phyloP scores from a whole-genome alignment of 2,797 vertebrate genomes.

The Chiropotes sagulatus region DNA sequence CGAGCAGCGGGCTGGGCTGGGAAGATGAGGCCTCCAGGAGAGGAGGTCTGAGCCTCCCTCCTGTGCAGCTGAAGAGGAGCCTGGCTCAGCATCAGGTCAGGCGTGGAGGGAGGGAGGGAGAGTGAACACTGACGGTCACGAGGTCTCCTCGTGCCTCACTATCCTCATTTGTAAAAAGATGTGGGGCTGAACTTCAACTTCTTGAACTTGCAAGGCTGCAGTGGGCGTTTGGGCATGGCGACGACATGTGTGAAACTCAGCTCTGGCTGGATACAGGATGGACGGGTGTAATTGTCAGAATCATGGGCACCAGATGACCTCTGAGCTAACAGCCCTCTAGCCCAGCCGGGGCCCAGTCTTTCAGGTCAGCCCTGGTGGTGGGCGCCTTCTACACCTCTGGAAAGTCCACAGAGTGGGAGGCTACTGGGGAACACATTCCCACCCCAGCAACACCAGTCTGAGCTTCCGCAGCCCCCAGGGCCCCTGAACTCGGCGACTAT shows the following conservation, averaged over 20 bases:
- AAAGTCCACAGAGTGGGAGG: background rate
- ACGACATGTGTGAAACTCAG: background rate
- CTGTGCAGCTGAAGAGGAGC: background rate
- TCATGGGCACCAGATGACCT: background rate
- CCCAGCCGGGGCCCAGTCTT: background rate
- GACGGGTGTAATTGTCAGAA: background rate
- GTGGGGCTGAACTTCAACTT: background rate
- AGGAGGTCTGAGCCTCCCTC: background rate
- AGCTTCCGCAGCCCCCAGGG: background rate
- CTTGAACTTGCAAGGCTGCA: background rate
- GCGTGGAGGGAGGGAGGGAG: no score
- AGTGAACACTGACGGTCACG: background rate
- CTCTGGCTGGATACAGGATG: background rate
- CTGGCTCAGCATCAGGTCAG: background rate
- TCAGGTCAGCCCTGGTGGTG: background rate
- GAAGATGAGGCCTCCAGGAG: background rate
- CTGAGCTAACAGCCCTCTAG: background rate
- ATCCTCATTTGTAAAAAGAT: background rate
- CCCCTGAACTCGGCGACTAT: no score
- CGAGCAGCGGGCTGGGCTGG: no score
- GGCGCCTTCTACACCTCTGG: background rate
- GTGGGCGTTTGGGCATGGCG: background rate
- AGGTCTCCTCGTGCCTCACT: background rate
- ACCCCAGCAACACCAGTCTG: background rate
- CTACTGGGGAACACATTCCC: accelerated